Percentiles rank a stretch among this genome's conserved stretches.
Conservation (phyloP, 2,888 invertebrate genomes). For the Cosmia pyralina region DNA sequence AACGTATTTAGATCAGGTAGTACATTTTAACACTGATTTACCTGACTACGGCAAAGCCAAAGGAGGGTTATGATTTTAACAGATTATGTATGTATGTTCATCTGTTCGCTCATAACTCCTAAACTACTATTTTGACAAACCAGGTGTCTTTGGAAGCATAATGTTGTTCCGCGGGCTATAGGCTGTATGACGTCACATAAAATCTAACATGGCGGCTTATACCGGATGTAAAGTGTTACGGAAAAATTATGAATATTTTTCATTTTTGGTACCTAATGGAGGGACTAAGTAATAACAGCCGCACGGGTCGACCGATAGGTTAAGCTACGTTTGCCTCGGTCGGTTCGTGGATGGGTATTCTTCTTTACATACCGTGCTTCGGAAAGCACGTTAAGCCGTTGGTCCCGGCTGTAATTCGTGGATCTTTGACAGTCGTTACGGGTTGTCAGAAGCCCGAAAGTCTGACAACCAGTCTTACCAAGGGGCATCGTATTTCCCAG, state of each 20-base stretch:
- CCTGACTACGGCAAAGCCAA: neutral
- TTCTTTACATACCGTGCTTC: too few species aligned
- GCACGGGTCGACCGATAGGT: too few species aligned
- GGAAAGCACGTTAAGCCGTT: too few species aligned
- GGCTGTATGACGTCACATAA: neutral
- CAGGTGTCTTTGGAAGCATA: neutral
- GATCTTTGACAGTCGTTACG: too few species aligned
- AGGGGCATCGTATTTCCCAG: too few species aligned
- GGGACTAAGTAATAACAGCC: too few species aligned
- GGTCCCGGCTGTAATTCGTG: too few species aligned
- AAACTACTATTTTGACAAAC: neutral
- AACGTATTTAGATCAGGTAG: neutral
- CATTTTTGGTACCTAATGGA: too few species aligned
- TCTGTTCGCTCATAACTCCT: neutral
- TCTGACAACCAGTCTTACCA: too few species aligned
- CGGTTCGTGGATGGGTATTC: too few species aligned
- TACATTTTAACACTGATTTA: neutral
- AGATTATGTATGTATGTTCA: neutral
- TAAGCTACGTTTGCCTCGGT: too few species aligned
- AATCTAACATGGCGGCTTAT: neutral
- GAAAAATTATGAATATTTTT: neutral
- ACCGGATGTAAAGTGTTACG: neutral
- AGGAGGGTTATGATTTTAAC: neutral
- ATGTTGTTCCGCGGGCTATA: neutral
- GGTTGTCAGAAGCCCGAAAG: too few species aligned